A percentile compares a stretch with the other conserved stretches of the same genome.
phyloP scores from a whole-genome alignment of 2,797 vertebrate genomes.

The Ispidina picta region DNA sequence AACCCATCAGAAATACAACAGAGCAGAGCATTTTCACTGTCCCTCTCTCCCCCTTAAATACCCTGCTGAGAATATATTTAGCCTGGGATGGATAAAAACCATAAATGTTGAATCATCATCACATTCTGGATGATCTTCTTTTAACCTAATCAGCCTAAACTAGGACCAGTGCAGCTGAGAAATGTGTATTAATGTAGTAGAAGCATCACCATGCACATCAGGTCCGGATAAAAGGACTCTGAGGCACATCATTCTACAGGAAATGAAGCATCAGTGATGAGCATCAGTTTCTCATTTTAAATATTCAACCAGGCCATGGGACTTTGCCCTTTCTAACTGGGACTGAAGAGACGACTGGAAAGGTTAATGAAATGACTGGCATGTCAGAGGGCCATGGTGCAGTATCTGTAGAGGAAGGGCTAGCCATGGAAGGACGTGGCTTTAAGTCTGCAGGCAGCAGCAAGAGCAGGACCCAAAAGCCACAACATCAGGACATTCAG shows the following conservation, averaged over 20 bases:
- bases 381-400: accelerated
- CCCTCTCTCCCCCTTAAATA: not conserved
- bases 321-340: slow-evolving; percentile 26
- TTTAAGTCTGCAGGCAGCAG: not conserved
- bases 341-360: slow-evolving; percentile 15
- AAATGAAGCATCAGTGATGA: slow-evolving; percentile 33
- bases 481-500: not conserved
- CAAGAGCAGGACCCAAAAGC: not conserved
- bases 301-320: slow-evolving; percentile 40
- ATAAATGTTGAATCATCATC: slow-evolving; percentile 22
- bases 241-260: slow-evolving; percentile 6
- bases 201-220: slow-evolving; percentile 2
- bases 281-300: slow-evolving; percentile 32
- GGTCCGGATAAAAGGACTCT: slow-evolving; percentile 23
- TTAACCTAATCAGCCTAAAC: slow-evolving; percentile 40
- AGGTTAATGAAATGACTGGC: slow-evolving; percentile 54
- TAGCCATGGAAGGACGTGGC: not conserved
- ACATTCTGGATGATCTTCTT: slow-evolving; percentile 1
- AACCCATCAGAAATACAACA: slow-evolving; percentile 13
- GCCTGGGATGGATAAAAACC: not conserved
- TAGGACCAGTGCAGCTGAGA: not conserved
- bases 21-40: not conserved
- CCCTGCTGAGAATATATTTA: slow-evolving; percentile 12
- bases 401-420: not conserved
- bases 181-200: not conserved